Percentiles rank a stretch among this genome's conserved stretches.
phyloP scores from a whole-genome alignment of 2,113 vertebrate species.

The Tragelaphus buxtoni region DNA sequence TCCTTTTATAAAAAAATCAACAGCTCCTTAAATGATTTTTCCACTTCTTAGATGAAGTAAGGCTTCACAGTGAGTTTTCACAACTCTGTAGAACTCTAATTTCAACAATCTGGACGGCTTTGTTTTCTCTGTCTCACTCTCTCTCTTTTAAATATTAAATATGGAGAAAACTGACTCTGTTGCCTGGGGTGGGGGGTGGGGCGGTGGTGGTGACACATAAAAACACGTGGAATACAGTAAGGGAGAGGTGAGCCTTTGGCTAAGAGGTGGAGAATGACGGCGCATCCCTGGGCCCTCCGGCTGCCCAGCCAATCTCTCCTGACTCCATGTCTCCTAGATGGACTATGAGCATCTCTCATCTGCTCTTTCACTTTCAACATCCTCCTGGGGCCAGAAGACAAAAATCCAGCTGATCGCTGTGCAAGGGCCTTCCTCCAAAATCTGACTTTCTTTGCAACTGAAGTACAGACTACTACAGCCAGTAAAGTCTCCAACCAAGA shows the following conservation, averaged over 20 bases:
- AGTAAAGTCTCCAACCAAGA: not conserved
- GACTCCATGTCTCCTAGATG: not conserved
- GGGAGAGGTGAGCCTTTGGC: not conserved
- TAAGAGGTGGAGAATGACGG: not conserved
- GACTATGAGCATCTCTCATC: not conserved
- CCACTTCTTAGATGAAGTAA: not conserved
- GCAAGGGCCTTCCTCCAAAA: not conserved
- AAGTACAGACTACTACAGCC: not conserved
- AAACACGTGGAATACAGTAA: not conserved
- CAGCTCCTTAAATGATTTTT: slow-evolving; percentile 26
- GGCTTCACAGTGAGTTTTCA: not conserved
- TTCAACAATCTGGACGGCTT: not conserved
- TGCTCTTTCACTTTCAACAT: not conserved
- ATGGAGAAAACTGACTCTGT: not conserved
- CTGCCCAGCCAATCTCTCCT: not conserved
- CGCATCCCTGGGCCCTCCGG: too few relatives aligned
- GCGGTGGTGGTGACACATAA: not conserved
- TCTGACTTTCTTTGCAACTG: not conserved
- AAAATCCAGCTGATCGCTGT: not conserved
- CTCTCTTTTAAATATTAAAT: not conserved
- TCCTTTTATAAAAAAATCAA: not conserved
- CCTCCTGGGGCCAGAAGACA: not conserved
- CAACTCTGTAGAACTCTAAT: slow-evolving; percentile 18
- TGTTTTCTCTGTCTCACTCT: not conserved
- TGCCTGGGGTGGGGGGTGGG: not conserved